These are phyloP conservation scores for Lamellibrachia columna DNA, from an alignment of 2,888 invertebrate species.

Conservation along the genomic window DNA sequence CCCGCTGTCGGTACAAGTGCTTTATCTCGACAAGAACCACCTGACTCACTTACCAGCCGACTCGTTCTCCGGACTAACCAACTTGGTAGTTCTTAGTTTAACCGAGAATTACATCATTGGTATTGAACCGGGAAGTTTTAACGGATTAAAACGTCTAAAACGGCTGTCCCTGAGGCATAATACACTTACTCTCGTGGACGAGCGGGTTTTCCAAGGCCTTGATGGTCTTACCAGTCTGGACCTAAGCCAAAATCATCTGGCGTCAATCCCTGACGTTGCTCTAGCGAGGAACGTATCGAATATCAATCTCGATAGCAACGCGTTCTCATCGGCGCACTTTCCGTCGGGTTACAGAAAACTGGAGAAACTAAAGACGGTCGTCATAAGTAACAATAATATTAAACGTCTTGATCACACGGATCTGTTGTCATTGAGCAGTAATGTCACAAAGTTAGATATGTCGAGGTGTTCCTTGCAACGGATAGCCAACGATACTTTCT, in stretches of 20 bases:
- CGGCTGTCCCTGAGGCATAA: neutral
- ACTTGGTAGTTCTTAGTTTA: neutral
- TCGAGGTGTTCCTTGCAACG: neutral
- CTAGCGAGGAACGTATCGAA: neutral
- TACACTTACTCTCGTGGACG: neutral
- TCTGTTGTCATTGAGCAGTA: neutral
- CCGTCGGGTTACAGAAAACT: neutral
- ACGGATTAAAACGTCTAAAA: neutral
- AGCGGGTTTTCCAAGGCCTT: neutral
- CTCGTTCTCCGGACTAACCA: neutral
- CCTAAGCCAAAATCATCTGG: neutral
- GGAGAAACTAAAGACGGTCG: neutral
- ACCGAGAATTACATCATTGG: neutral
- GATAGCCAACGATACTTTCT: neutral
- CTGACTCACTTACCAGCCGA: neutral
- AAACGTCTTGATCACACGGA: neutral
- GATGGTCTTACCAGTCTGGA: neutral
- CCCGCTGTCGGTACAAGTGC: neutral
- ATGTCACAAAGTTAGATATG: neutral
- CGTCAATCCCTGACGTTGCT: neutral
- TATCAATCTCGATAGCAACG: neutral
- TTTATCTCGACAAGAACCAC: neutral
- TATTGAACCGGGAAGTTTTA: neutral
- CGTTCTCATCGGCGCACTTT: neutral
- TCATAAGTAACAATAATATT: neutral